These are phyloP conservation scores for human DNA, from an alignment of 2,113 vertebrate species.

Conservation along the genomic window DNA sequence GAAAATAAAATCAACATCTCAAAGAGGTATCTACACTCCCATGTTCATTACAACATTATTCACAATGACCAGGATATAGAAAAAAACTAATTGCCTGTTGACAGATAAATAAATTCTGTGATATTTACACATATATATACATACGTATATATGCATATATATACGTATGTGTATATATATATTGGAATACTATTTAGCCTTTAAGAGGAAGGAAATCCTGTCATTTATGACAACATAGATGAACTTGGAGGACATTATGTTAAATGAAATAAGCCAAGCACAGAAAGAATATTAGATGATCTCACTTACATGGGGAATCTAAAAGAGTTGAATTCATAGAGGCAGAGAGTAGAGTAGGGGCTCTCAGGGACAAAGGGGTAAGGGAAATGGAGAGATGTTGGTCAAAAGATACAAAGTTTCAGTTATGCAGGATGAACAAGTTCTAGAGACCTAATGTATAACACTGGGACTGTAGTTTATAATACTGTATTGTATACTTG, in stretches of 20 bases:
- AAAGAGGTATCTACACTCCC: not conserved
- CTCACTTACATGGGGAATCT: not conserved
- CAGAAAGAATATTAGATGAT: not conserved
- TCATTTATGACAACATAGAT: not conserved
- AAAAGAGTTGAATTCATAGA: not conserved
- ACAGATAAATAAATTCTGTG: not conserved
- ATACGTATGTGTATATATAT: not conserved
- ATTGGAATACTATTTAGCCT: not conserved
- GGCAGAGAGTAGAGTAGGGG: not conserved
- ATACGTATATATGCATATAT: too few relatives aligned
- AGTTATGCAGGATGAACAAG: not conserved
- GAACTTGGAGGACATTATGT: not conserved
- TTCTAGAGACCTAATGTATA: not conserved
- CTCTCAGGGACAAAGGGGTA: not conserved
- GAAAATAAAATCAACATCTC: not conserved
- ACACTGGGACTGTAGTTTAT: not conserved
- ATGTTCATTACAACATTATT: not conserved
- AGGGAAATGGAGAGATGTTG: not conserved
- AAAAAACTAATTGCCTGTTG: not conserved
- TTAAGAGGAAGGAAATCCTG: not conserved
- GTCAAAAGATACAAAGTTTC: not conserved
- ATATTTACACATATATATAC: not conserved
- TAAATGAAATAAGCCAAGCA: not conserved
- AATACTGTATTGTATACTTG: not conserved
- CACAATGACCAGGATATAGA: fast-evolving